These are phyloP conservation scores for Clarias fuscus DNA, from an alignment of 2,797 vertebrate species.

Conservation along the genomic window DNA sequence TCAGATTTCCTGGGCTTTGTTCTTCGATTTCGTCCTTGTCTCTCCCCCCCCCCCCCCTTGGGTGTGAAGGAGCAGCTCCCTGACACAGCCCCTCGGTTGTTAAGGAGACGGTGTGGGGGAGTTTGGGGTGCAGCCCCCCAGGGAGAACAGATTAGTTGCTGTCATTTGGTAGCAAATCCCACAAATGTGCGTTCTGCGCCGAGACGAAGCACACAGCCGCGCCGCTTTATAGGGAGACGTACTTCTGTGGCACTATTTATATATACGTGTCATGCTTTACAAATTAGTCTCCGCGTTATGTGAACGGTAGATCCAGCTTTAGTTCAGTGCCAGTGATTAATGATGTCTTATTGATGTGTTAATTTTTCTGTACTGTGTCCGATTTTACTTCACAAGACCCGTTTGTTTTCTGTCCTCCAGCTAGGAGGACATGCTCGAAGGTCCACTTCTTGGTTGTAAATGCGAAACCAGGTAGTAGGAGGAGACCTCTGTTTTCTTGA, in stretches of 20 bases:
- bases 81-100: conserved; percentile 23
- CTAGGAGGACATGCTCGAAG: conserved; percentile 22
- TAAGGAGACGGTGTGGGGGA: conserved; percentile 28
- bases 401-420: conserved; percentile 22
- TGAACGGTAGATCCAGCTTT: background rate
- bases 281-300: background rate
- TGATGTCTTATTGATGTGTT: conserved; percentile 45
- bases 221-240: background rate
- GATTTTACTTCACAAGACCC: conserved; percentile 20
- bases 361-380: conserved; percentile 32
- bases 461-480: conserved; percentile 10
- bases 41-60: accelerated
- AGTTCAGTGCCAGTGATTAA: background rate
- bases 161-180: conserved; percentile 20
- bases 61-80: conserved; percentile 24
- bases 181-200: background rate
- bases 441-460: conserved; percentile 13
- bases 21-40: background rate
- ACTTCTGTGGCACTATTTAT: background rate
- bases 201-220: background rate
- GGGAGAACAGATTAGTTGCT: conserved; percentile 29
- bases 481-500: background rate
- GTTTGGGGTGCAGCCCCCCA: conserved; percentile 12
- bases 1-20: background rate
- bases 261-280: background rate